A percentile compares a stretch with the other conserved stretches of the same genome.
These are phyloP conservation scores for Hypotaenidia philippensis DNA, from an alignment of 2,797 vertebrate genomes.

Conservation along the genomic window DNA sequence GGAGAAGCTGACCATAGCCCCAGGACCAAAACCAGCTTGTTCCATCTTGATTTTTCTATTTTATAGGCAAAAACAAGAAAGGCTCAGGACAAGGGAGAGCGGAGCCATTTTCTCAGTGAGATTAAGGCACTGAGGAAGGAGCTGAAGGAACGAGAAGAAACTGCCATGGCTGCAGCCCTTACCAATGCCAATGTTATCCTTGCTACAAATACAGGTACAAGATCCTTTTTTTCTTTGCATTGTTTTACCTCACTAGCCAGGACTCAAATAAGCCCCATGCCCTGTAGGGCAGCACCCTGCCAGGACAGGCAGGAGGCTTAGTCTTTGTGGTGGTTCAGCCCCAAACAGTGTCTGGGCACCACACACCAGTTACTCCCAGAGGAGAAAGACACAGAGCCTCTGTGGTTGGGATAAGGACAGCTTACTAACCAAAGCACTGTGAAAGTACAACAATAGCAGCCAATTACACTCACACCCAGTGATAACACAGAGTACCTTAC, in stretches of 20 bases:
- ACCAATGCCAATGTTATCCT: slow-evolving; percentile 86
- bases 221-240: neutral
- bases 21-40: neutral
- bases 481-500: too few relatives aligned
- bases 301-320: neutral
- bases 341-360: too few relatives aligned
- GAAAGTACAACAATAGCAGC: too few relatives aligned
- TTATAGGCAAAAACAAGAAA: slow-evolving; percentile 86
- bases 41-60: neutral
- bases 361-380: too few relatives aligned
- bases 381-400: too few relatives aligned
- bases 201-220: slow-evolving; percentile 92
- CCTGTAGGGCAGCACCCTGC: neutral
- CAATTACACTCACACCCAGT: too few relatives aligned
- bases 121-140: slow-evolving; percentile 90
- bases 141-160: slow-evolving; percentile 88
- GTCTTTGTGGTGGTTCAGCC: neutral
- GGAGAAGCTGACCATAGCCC: neutral
- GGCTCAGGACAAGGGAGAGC: slow-evolving; percentile 85
- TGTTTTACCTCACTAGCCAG: neutral
- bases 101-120: slow-evolving; percentile 83
- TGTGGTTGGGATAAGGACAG: too few relatives aligned
- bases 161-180: slow-evolving; percentile 87
- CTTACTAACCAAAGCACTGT: too few relatives aligned
- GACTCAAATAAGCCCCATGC: rapidly evolving